phyloP scores from a whole-genome alignment of 2,888 invertebrate genomes.

The Tipula helvola region DNA sequence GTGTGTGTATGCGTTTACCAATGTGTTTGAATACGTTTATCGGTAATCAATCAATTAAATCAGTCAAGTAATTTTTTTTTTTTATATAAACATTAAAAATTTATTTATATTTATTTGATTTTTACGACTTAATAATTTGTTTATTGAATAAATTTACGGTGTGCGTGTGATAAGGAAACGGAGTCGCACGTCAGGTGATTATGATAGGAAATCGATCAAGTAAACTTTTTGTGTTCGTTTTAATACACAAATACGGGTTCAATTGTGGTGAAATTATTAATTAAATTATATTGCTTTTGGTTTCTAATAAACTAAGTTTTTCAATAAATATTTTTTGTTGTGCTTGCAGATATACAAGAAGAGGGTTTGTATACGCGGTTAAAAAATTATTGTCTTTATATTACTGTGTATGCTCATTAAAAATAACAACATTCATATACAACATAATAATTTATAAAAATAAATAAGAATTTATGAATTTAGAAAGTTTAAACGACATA shows the following conservation, averaged over 20 bases:
- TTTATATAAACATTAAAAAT: not conserved
- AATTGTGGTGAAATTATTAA: not conserved
- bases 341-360: not conserved
- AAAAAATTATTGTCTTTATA: not conserved
- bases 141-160: not conserved
- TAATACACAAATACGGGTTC: not conserved
- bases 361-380: not conserved
- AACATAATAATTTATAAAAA: not conserved
- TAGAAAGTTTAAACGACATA: not conserved
- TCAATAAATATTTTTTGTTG: not conserved
- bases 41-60: not conserved
- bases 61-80: not conserved
- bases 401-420: not conserved
- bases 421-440: not conserved
- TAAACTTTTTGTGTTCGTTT: not conserved
- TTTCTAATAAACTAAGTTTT: not conserved
- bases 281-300: not conserved
- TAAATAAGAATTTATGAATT: conserved; percentile 4
- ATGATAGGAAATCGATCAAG: not conserved
- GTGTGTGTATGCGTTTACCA: not conserved
- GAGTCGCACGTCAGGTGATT: not conserved
- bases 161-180: not conserved
- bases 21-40: not conserved
- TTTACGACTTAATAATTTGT: not conserved
- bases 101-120: not conserved